Base-by-base conservation (phyloP, 2,113 vertebrate species). In the Chionodraco myersi region DNA sequence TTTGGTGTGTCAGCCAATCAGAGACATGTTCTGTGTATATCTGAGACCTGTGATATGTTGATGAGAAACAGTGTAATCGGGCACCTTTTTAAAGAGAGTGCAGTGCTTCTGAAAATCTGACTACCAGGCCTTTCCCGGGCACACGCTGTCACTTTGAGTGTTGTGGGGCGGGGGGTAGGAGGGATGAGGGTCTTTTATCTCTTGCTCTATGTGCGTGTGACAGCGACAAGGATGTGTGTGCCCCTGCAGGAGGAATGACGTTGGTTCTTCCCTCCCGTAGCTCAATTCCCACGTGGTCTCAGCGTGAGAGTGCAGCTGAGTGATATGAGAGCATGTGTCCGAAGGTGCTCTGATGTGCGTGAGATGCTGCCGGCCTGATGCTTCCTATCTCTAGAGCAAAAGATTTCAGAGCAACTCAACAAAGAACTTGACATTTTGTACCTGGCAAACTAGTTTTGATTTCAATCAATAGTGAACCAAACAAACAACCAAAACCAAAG, bases 191-290 rank as follows among this genome's bases (percentile, higher is more conserved):
- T 11, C 23, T 30, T 23, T 60, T 30, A 21, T 21, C 11, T 71
- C 60, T 58, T 16, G 69, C 58, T 66, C 68, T 60, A 14, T 82
- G 86, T 82, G 86, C 87, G 86, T 89, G 91, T 77, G 87, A 92
- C 90, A 82, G 84, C 6, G 10, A 60, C 72, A 64, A 89, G 89
- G 92, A 93, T 88, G 84, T 91, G 73, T 1, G 79, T 91, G 89
- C 92, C 91, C 90, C 77, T 58, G 51, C 70, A 72, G 82, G 83
- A 75, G 85, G 86, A 56, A 85, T 89, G 88, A 89, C 84, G 77
- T 80, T 78, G 1, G 1, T 64, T 72, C 66, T 86, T 89, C 67
- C 86, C 77, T 77, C 77, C 64, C 3, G 41, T 15, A 53, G n/a
- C 21, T 64, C 23, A 81, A 75, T 85, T 91, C 89, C 84, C 91